A percentile compares a stretch with the other conserved stretches of the same genome.
Evolutionary conservation across 2,888 invertebrate species (phyloP).

Genomic region (Saturnia pavonia): DNA sequence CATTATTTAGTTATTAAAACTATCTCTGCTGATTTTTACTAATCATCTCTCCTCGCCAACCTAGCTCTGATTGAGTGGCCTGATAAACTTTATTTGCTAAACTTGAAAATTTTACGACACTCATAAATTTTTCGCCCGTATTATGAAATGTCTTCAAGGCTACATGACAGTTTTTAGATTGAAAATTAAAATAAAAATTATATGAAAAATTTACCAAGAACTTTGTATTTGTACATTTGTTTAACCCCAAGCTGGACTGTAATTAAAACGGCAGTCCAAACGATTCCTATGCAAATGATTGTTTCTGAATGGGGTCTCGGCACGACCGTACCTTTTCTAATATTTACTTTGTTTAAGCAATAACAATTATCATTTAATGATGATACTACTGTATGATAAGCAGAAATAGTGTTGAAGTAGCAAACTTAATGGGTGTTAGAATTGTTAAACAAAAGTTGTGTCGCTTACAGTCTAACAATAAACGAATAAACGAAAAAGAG

Average conservation of each 20-base stretch:
- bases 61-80: not conserved
- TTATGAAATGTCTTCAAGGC: not conserved
- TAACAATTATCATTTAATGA: slow-evolving; percentile 10
- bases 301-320: slow-evolving; percentile 54
- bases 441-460: not conserved
- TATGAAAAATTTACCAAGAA: not conserved
- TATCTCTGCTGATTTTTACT: not conserved
- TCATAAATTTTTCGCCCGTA: not conserved
- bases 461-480: no score
- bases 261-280: slow-evolving; percentile 61
- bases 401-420: not conserved
- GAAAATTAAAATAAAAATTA: slow-evolving; percentile 3
- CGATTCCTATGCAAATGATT: slow-evolving; percentile 74
- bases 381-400: not conserved
- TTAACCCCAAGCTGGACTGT: slow-evolving; percentile 35
- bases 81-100: not conserved
- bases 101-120: not conserved
- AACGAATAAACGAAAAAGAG: no score
- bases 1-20: not conserved
- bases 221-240: slow-evolving; percentile 4
- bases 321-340: slow-evolving; percentile 44
- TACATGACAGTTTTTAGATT: not conserved
- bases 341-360: slow-evolving; percentile 3
- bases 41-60: not conserved
- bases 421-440: not conserved